A percentile compares a stretch with the other conserved stretches of the same genome.
Evolutionary conservation across 2,113 vertebrate species (phyloP).

Genomic region (Vulpes vulpes): DNA sequence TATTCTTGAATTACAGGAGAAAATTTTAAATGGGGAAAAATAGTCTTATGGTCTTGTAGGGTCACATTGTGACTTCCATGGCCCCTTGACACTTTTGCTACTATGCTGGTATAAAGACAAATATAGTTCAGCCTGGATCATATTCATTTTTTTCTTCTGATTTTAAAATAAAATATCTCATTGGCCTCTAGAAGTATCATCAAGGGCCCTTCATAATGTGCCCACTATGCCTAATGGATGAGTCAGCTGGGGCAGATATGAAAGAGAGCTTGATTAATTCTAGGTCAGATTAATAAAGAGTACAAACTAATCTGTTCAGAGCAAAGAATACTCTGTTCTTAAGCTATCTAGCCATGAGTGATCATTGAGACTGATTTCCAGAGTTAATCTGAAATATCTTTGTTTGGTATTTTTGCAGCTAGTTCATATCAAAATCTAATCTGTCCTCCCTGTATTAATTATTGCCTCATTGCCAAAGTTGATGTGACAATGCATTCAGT

Average conservation of each 20-base stretch:
- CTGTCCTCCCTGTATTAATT: not conserved
- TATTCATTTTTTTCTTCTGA: not conserved
- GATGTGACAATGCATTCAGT: not conserved
- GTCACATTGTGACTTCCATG: not conserved
- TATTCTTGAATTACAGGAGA: not conserved
- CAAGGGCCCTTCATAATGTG: not conserved
- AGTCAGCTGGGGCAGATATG: not conserved
- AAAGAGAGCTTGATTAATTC: not conserved
- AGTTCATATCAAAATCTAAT: not conserved
- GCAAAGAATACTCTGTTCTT: not conserved
- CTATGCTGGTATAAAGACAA: not conserved
- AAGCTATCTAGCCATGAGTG: not conserved
- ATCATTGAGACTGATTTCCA: not conserved
- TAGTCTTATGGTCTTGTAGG: not conserved
- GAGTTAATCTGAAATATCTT: not conserved
- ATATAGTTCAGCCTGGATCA: not conserved
- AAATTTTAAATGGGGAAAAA: not conserved
- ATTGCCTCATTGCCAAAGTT: not conserved
- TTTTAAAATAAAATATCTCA: not conserved
- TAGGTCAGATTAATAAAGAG: not conserved
- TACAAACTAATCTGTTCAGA: not conserved
- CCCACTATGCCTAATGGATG: too few species aligned
- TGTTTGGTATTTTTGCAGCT: not conserved
- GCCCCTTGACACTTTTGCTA: too few species aligned
- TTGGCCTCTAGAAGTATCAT: not conserved